Base-by-base conservation (phyloP, 2,888 invertebrate species). In the Harpagoxenus sublaevis region DNA sequence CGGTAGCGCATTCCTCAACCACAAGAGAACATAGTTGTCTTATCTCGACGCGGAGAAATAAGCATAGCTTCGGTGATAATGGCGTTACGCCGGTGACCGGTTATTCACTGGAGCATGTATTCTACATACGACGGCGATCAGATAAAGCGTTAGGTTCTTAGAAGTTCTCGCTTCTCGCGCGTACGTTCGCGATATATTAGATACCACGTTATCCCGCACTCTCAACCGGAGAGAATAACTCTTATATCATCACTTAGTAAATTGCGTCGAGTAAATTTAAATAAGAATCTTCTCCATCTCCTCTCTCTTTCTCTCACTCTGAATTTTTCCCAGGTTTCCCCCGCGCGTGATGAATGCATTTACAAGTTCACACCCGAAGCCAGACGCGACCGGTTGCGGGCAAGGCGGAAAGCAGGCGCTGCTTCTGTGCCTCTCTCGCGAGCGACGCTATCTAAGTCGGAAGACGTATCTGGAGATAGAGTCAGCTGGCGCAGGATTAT, bases 401-500 rank as follows among this genome's bases (percentile, higher is more conserved):
- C 5, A 57, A 35, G 15, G 31, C 48, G 74, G 55, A 57, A 70
- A 23, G 78, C 78, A 23, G 15, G 31, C 57, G 45, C 48, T 68
- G 78, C 55, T 79, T 68, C 70, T 70, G 78, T 15, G 10, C 35
- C 23, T 42, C 28, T 55, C 12, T 42, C 66, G 48, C 35, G 45
- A 45, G 62, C 77, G 79, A 57, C 79, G 57, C 23, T 79, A 79
- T 79, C 79, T 79, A 79, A 79, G 53, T 79, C 79, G 79, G 79
- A 79, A 79, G 79, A 60, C 79, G 71, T 60, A 60, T 35, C 48
- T 35, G 23, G 48, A 48, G 79, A 79, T 79, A 79, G 79, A 60
- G 79, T 71, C 73, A 60, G 73, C 79, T 60, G 79, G 60, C 57
- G 57, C 55, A 48, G 57, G 18, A 79, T 79, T 79, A 79, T 60